Percentiles rank a stretch among this genome's conserved stretches.
phyloP scores from a whole-genome alignment of 1,140 invertebrate genomes.

The Lepidurus packardi region DNA sequence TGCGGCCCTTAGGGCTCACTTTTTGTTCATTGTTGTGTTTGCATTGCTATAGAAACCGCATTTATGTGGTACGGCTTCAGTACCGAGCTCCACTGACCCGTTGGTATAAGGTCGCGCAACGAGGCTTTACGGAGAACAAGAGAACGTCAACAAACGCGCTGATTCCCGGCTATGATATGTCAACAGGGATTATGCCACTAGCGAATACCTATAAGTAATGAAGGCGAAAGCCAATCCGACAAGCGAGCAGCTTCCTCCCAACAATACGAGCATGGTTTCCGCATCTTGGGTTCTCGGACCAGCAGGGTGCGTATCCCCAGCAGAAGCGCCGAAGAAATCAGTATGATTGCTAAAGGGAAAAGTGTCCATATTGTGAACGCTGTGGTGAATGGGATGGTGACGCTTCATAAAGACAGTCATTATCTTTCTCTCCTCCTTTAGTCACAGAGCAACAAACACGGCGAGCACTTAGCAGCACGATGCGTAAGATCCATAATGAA shows the following conservation, averaged over 20 bases:
- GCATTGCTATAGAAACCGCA: constrained; percentile 6
- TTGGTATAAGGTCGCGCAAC: neutral
- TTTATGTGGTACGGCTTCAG: neutral
- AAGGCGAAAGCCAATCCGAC: constrained; percentile 63
- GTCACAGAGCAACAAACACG: neutral
- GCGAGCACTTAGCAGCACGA: neutral
- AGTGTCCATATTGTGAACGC: neutral
- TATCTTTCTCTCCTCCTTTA: neutral
- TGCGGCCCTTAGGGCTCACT: neutral
- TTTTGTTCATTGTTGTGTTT: neutral
- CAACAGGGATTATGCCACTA: constrained; percentile 1
- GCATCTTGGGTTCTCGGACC: neutral
- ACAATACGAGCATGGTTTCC: constrained; percentile 53
- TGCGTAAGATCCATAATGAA: neutral
- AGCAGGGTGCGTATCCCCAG: neutral
- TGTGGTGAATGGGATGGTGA: neutral
- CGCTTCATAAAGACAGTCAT: constrained; percentile 3
- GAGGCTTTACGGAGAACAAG: neutral
- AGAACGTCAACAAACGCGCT: neutral
- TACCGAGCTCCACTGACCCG: neutral
- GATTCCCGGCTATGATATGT: neutral
- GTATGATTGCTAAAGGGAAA: neutral
- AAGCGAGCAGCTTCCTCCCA: constrained; percentile 60
- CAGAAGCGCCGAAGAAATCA: neutral
- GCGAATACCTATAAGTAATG: constrained; percentile 62